Conservation (phyloP, 2,888 invertebrate species). For the Leptarthrus brevirostris region DNA sequence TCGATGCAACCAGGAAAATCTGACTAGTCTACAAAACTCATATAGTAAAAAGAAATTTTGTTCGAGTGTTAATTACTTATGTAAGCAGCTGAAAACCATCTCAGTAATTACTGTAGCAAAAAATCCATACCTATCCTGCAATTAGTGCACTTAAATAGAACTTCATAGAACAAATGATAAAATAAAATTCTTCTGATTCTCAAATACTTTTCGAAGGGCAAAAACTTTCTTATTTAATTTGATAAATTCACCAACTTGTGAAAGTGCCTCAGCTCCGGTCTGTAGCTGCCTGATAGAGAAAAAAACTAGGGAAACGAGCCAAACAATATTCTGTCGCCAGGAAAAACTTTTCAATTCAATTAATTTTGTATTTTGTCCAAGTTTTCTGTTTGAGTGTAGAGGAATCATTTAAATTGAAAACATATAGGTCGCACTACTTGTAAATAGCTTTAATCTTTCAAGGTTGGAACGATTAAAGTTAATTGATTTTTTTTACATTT, state of each 20-base stretch:
- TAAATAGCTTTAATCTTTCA: no score
- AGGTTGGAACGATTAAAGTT: no score
- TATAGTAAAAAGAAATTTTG: no score
- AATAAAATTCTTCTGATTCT: neutral
- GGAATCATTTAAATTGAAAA: no score
- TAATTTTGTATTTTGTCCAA: slow-evolving; percentile 29
- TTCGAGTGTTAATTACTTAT: no score
- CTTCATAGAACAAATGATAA: slow-evolving; percentile 20
- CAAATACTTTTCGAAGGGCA: neutral
- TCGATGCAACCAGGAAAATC: no score
- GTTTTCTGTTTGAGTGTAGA: slow-evolving; percentile 22
- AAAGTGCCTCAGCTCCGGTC: slow-evolving; percentile 6
- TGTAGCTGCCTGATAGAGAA: neutral
- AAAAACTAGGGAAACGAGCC: slow-evolving; percentile 6
- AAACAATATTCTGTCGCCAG: slow-evolving; percentile 11
- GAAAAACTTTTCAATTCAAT: slow-evolving; percentile 38
- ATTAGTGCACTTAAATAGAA: slow-evolving; percentile 5
- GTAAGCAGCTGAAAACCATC: no score
- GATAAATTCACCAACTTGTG: slow-evolving; percentile 14
- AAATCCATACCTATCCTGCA: no score
- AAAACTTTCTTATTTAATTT: slow-evolving; percentile 37
- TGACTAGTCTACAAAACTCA: no score
- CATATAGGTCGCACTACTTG: no score
- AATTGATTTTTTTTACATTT: no score
- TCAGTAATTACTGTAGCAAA: no score